Evolutionary conservation across 1,140 invertebrate species (phyloP).

Genomic region (Drosophila takahashii): DNA sequence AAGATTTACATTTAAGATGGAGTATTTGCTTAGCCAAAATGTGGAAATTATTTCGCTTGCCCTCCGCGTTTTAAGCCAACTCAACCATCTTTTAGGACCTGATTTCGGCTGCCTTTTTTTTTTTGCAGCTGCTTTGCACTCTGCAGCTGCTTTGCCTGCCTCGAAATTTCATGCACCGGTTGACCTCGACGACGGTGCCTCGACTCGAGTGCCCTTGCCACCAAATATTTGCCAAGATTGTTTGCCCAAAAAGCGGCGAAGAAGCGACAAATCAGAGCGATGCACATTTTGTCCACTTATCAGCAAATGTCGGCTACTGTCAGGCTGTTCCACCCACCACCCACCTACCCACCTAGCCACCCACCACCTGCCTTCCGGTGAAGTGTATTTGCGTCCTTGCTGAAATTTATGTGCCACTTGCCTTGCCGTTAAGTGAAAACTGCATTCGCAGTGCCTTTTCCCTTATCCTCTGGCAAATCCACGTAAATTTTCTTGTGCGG

Average conservation of each 20-base stretch:
- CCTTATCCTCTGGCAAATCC: constrained; percentile 6
- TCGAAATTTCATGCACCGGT: constrained; percentile 54
- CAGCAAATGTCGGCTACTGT: constrained; percentile 44
- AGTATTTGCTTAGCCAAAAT: constrained; percentile 9
- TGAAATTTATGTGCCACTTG: constrained; percentile 79
- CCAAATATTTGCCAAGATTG: constrained; percentile 59
- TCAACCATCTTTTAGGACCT: constrained; percentile 26
- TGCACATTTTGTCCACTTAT: constrained; percentile 70
- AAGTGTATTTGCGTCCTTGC: constrained; percentile 63
- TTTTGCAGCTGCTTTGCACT: constrained; percentile 26
- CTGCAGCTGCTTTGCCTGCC: constrained; percentile 44
- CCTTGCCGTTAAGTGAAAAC: constrained; percentile 75
- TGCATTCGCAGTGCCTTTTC: constrained; percentile 45
- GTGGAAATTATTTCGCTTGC: not conserved
- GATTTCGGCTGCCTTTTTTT: constrained; percentile 9
- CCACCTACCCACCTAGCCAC: not conserved
- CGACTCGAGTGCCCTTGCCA: constrained; percentile 51
- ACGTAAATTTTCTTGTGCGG: constrained; percentile 39
- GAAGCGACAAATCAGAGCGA: constrained; percentile 25
- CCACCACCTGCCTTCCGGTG: not conserved
- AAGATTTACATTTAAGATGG: not conserved
- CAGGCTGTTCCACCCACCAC: not conserved
- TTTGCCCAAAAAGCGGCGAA: constrained; percentile 17
- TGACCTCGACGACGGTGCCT: constrained; percentile 43
- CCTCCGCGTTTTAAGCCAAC: not conserved